A percentile compares a stretch with the other conserved stretches of the same genome.
Evolutionary conservation across 2,113 vertebrate species (phyloP).

Genomic region (Syngnathus scovelli): DNA sequence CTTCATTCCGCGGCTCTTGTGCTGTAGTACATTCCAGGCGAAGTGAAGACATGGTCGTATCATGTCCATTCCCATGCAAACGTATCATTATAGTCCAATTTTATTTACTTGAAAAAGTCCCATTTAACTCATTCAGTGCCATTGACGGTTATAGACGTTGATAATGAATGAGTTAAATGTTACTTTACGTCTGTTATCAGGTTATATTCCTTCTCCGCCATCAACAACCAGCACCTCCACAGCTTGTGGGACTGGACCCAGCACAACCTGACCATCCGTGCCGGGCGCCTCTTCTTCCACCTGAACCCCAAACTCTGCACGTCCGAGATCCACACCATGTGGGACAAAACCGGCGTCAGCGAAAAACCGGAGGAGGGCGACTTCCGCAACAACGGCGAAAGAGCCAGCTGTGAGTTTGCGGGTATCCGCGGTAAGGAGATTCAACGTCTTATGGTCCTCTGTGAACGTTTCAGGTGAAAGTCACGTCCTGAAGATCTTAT

Average conservation of each 20-base stretch:
- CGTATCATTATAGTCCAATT: neutral
- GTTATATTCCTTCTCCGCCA: conserved; percentile 87
- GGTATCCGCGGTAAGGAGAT: neutral
- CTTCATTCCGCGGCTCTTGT: conserved; percentile 44
- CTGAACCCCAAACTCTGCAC: conserved; percentile 92
- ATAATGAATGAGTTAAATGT: neutral
- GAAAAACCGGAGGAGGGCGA: conserved; percentile 83
- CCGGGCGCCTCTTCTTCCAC: conserved; percentile 89
- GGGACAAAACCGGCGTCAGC: conserved; percentile 81
- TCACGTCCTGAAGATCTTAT: conserved; percentile 83
- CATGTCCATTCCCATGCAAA: neutral
- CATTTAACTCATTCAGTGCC: too few relatives aligned
- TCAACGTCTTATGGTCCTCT: conserved; percentile 20
- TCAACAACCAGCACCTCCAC: conserved; percentile 94
- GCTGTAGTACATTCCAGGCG: neutral
- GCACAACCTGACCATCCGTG: conserved; percentile 90
- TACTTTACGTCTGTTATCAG: conserved; percentile 53
- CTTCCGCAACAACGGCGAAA: conserved; percentile 87
- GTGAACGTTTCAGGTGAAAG: conserved; percentile 79
- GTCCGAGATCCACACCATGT: conserved; percentile 93
- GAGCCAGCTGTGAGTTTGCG: conserved; percentile 88
- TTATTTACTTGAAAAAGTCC: too few relatives aligned
- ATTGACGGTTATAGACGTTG: too few relatives aligned
- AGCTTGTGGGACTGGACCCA: conserved; percentile 94
- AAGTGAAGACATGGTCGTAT: neutral